Evolutionary conservation across 2,113 vertebrate species (phyloP).

Genomic region (Cynocephalus volans): DNA sequence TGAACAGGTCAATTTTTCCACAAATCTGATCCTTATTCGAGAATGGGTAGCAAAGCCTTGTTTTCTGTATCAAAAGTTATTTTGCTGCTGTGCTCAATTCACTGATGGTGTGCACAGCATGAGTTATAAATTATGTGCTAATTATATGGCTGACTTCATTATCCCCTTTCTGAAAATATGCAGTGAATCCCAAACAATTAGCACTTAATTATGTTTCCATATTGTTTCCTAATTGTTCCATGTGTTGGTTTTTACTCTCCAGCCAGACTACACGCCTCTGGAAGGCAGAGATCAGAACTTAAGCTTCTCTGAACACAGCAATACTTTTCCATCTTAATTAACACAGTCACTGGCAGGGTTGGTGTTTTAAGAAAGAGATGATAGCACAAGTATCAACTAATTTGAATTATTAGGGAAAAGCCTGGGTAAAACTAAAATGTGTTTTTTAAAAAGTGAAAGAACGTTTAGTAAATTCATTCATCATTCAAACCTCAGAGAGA

Average conservation of each 20-base stretch:
- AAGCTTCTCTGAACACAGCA: neutral
- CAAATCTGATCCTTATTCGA: neutral
- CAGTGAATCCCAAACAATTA: constrained; percentile 53
- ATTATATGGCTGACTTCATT: constrained; percentile 58
- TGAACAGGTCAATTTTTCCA: neutral
- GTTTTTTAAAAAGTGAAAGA: neutral
- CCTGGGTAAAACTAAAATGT: neutral
- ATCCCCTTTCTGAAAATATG: constrained; percentile 42
- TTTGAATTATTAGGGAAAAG: neutral
- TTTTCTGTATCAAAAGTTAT: neutral
- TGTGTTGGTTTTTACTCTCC: constrained; percentile 4
- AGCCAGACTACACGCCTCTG: neutral
- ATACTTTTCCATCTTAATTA: neutral
- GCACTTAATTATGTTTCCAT: constrained; percentile 35
- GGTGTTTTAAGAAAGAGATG: neutral
- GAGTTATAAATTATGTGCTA: constrained; percentile 33
- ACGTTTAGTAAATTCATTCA: neutral
- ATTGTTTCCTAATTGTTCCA: constrained; percentile 62
- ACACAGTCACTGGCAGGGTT: neutral
- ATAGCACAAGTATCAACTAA: neutral
- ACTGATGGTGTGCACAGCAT: neutral
- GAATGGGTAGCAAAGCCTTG: neutral
- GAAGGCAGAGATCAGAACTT: neutral
- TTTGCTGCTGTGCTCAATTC: neutral
- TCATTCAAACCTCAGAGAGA: neutral